Evolutionary conservation across 2,113 vertebrate genomes (phyloP), one percentile per base, ranked within the genome.

Genomic region (Callithrix jacchus): DNA sequence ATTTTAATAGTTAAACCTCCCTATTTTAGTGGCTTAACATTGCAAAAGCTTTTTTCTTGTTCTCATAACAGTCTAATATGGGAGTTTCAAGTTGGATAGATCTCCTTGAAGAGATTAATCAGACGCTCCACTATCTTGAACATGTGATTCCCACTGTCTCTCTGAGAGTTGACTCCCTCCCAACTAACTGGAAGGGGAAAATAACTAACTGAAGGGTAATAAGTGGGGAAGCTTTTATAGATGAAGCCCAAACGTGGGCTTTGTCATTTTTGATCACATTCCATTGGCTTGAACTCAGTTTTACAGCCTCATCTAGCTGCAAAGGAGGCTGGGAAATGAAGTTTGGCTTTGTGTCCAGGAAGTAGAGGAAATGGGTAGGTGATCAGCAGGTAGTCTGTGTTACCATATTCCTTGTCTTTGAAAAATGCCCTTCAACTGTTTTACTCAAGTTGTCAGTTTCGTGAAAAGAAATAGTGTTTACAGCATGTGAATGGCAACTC

Each of bases 361-460:
- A 93, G 64, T 32, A 79, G 52, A 97, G 45, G 45, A 90, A 90
- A 74, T 47, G 37, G 21, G 40, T 40, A 42, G 68, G 64, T 64
- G 40, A 68, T 93, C 61, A 52, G 66, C 23, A 21, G 45, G 10
- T 70, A 32, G 27, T 73, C 73, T 77, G 3, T 83, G 58, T 97
- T 88, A 96, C 77, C 82, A 32, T 83, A 90, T 70, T 84, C 95
- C 74, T 77, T 68, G 70, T 77, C 89, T 83, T 89, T 94, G 40
- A 96, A 92, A 80, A 73, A 61, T 74, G 25, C 32, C n/a, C 91
- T 93, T 97, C 47, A 86, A 95, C 76, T 93, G 77, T 89, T 95
- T 91, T 74, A 94, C 95, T 94, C 76, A 96, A 77, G 74, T 87
- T 91, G 93, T 95, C 93, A 91, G 79, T 91, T 90, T 91, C 71